A percentile compares a stretch with the other conserved stretches of the same genome.
These are phyloP conservation scores for Callitettix versicolor DNA, from an alignment of 1,140 invertebrate species.

Conservation along the genomic window DNA sequence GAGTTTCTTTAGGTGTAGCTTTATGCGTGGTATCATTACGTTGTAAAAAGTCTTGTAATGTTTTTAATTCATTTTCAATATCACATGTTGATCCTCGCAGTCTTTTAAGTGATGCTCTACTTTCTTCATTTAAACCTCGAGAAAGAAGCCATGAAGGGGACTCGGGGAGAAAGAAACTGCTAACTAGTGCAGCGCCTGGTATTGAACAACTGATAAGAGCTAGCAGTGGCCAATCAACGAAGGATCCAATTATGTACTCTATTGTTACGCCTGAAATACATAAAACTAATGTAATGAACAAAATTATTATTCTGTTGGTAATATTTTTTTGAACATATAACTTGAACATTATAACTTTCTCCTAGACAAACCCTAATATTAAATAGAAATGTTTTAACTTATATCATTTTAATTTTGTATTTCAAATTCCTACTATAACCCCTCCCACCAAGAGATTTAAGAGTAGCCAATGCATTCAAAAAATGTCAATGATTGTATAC, in stretches of 20 bases:
- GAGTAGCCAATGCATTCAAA: too few species aligned
- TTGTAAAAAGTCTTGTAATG: conserved; percentile 47
- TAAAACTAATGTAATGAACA: too few species aligned
- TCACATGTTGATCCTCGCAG: conserved; percentile 47
- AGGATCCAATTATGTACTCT: conserved; percentile 50
- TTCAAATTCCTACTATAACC: too few species aligned
- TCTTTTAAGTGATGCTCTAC: conserved; percentile 43
- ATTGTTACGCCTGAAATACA: conserved; percentile 30
- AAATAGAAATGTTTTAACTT: too few species aligned
- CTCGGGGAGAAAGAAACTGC: conserved; percentile 55
- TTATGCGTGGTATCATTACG: conserved; percentile 44
- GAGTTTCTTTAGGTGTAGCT: conserved; percentile 34
- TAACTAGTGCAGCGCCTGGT: conserved; percentile 43
- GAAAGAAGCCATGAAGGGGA: conserved; percentile 58
- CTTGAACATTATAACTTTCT: too few species aligned
- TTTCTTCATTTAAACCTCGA: conserved; percentile 47
- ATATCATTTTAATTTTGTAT: too few species aligned
- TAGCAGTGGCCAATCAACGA: conserved; percentile 45
- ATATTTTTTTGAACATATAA: too few species aligned
- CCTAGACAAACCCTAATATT: too few species aligned
- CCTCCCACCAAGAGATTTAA: too few species aligned
- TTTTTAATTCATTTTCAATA: conserved; percentile 48
- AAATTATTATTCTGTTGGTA: too few species aligned
- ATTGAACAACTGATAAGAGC: conserved; percentile 46
- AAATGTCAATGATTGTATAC: too few species aligned